Percentiles rank a stretch among this genome's conserved stretches.
Conservation (phyloP, 2,888 invertebrate species). For the Epirrita christyi region DNA sequence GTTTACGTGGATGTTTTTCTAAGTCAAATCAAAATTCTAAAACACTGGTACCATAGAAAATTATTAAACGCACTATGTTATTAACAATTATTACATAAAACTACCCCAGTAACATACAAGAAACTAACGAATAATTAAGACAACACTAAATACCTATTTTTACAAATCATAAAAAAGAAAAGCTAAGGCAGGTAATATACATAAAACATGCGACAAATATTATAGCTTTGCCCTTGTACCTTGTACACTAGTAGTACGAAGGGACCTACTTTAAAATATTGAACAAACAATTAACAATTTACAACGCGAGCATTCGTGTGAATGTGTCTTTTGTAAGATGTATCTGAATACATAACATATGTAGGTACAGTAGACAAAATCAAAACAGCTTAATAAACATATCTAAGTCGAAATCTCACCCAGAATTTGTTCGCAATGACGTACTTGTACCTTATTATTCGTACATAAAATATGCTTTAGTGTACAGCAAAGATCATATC, state of each 20-base stretch:
- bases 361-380: too few species aligned
- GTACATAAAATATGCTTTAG: too few species aligned
- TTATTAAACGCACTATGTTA: slow-evolving; percentile 41
- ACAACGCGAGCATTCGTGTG: slow-evolving; percentile 1
- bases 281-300: neutral
- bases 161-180: too few species aligned
- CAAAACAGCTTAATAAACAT: too few species aligned
- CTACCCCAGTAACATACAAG: slow-evolving; percentile 31
- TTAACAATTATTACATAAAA: slow-evolving; percentile 31
- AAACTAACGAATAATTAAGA: neutral
- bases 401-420: too few species aligned
- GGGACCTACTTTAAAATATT: neutral
- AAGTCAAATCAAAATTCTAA: slow-evolving; percentile 27
- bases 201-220: slow-evolving; percentile 4
- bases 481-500: neutral
- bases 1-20: slow-evolving; percentile 1
- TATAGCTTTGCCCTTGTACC: too few species aligned
- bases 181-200: too few species aligned
- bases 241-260: too few species aligned
- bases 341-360: too few species aligned
- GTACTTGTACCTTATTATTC: neutral
- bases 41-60: slow-evolving; percentile 67
- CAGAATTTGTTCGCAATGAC: too few species aligned
- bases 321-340: too few species aligned
- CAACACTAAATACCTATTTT: slow-evolving; percentile 4